Percentiles rank a stretch among this genome's conserved stretches.
phyloP scores from a whole-genome alignment of 1,140 invertebrate genomes.

The Megalopta genalis region DNA sequence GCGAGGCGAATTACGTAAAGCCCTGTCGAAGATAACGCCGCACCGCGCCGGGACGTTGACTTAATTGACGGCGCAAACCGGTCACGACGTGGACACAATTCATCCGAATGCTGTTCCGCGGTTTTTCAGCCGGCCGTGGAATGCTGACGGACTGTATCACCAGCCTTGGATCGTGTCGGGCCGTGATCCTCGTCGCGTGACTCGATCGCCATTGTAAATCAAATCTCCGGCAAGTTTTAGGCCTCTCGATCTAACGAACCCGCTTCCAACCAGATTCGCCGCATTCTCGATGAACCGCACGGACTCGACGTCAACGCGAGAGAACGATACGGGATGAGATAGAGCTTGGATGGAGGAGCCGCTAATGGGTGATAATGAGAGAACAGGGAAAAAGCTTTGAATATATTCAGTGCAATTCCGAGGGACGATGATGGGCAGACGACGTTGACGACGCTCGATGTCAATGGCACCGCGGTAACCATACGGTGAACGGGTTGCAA shows the following conservation, averaged over 20 bases:
- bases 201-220: slow-evolving; percentile 28
- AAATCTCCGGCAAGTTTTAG: background rate
- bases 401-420: too few species aligned
- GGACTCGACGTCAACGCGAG: too few species aligned
- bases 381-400: too few species aligned
- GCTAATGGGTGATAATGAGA: too few species aligned
- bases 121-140: background rate
- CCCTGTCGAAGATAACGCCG: background rate
- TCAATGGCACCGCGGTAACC: background rate
- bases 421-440: too few species aligned
- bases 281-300: too few species aligned
- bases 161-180: background rate
- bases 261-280: too few species aligned
- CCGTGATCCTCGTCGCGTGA: background rate
- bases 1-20: background rate
- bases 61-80: slow-evolving; percentile 4
- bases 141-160: background rate
- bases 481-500: background rate
- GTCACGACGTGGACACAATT: slow-evolving; percentile 17
- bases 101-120: slow-evolving; percentile 20
- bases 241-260: background rate
- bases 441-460: background rate
- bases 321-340: too few species aligned
- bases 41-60: background rate
- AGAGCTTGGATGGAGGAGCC: too few species aligned